phyloP scores from a whole-genome alignment of 2,888 invertebrate species.

The Bugulina stolonifera region DNA sequence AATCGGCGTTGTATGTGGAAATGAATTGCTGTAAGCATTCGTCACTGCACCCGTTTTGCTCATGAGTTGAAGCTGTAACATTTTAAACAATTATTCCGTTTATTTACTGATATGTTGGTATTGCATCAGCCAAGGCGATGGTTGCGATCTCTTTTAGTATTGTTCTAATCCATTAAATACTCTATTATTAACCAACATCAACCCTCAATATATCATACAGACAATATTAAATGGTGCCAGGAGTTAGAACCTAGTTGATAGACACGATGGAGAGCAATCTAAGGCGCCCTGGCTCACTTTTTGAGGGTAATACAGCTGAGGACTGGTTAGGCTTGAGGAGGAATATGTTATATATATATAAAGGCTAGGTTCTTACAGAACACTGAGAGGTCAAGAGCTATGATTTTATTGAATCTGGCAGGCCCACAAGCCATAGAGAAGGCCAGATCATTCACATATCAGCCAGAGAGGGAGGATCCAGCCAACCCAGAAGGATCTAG shows the following conservation, averaged over 20 bases:
- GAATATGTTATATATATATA: neutral
- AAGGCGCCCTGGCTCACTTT: neutral
- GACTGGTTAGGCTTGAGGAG: neutral
- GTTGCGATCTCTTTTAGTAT: no score
- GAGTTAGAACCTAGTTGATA: neutral
- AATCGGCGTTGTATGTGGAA: no score
- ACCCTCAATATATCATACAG: no score
- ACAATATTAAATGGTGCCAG: conserved; percentile 14
- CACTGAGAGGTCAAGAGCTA: neutral
- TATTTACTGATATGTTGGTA: no score
- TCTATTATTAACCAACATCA: no score
- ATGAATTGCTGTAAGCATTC: no score
- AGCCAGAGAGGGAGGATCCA: neutral
- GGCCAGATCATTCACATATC: neutral
- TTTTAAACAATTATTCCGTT: no score
- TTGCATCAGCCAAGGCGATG: no score
- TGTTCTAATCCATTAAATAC: no score
- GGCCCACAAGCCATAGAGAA: conserved; percentile 10
- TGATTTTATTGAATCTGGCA: conserved; percentile 4
- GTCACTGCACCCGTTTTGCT: no score
- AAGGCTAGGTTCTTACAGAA: neutral
- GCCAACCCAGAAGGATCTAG: neutral
- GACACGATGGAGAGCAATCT: neutral
- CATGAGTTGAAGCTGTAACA: no score
- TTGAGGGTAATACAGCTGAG: conserved; percentile 11